Base-by-base conservation (phyloP, 2,888 invertebrate species). In the Ichneumoninae sp. region DNA sequence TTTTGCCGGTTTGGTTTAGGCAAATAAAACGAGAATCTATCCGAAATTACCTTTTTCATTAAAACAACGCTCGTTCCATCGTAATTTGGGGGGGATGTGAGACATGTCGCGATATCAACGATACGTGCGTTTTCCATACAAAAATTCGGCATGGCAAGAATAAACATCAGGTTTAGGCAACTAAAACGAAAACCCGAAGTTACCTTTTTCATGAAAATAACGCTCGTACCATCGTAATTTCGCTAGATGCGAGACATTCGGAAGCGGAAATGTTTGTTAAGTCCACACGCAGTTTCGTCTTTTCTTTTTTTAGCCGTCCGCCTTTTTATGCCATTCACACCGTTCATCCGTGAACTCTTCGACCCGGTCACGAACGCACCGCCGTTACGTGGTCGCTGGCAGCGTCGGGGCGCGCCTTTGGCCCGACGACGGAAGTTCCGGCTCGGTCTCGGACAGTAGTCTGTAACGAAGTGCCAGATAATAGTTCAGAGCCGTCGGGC, bases 371-470 rank as follows among this genome's bases (percentile, higher is more conserved):
- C 16, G 47, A 66, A 52, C 44, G 57, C 44, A 57, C 10, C 26
- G 4, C 7, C 57, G 47, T 52, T 54, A 50, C 60, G 57, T 40
- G 36, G 65, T 26, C 10, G n/a, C 65, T 33, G 57, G 30, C 10
- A 47, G 47, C 70, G 63, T 26, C 83, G 74, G 79, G 78, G 81
- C 83, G 84, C 79, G 83, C 71, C 78, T 83, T 84, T 81, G 81
- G 36, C 57, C 19, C 52, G 68, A 65, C 74, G 79, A 83, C 77
- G 81, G 76, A 81, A 77, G 73, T 60, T 60, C 60, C 44, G 60
- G 26, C 73, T 77, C 60, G 63, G 74, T 33, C 60, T 16, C 57
- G 57, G 40, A 65, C 76, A 71, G 33, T 13, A 50, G 63, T 30
- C 54, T 57, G 78, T 78, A 81, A 84, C 84, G 73, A 81, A 81